A percentile compares a stretch with the other conserved stretches of the same genome.
phyloP scores from a whole-genome alignment of 2,888 invertebrate genomes.

The Strigamia maritima region DNA sequence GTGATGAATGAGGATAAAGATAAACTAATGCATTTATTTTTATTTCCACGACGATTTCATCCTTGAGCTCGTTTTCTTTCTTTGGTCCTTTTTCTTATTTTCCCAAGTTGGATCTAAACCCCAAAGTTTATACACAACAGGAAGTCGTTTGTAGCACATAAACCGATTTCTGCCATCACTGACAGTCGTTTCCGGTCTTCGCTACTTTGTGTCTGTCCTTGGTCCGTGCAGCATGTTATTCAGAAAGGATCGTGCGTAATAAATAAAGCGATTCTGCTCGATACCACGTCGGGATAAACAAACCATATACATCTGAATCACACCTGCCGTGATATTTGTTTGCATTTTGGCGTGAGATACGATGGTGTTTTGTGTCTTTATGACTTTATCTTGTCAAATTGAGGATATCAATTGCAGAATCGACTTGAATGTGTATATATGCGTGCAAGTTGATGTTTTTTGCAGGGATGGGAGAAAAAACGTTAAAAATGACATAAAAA shows the following conservation, averaged over 20 bases:
- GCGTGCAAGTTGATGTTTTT: not conserved
- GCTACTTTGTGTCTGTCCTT: conserved; percentile 30
- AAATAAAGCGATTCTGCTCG: not conserved
- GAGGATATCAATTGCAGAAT: not conserved
- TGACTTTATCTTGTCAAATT: not conserved
- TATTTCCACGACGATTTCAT: not conserved
- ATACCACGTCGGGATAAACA: not conserved
- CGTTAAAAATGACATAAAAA: conserved; percentile 11
- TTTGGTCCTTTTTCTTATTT: not conserved
- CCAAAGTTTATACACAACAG: not conserved
- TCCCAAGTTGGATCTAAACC: not conserved
- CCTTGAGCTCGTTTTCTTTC: not conserved
- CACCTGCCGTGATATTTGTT: not conserved
- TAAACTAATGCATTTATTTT: conserved; percentile 19
- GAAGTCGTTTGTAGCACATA: conserved; percentile 31
- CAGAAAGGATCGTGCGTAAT: not conserved
- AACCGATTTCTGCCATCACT: conserved; percentile 26
- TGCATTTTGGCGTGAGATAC: not conserved
- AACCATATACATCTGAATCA: not conserved
- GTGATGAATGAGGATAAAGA: not conserved
- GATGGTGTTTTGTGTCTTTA: not conserved
- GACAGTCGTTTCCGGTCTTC: conserved; percentile 28
- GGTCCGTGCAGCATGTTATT: not conserved
- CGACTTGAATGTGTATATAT: not conserved
- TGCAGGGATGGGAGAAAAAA: not conserved